A percentile compares a stretch with the other conserved stretches of the same genome.
These are phyloP conservation scores for Tachycineta bicolor DNA, from an alignment of 2,113 vertebrate genomes.

Conservation along the genomic window DNA sequence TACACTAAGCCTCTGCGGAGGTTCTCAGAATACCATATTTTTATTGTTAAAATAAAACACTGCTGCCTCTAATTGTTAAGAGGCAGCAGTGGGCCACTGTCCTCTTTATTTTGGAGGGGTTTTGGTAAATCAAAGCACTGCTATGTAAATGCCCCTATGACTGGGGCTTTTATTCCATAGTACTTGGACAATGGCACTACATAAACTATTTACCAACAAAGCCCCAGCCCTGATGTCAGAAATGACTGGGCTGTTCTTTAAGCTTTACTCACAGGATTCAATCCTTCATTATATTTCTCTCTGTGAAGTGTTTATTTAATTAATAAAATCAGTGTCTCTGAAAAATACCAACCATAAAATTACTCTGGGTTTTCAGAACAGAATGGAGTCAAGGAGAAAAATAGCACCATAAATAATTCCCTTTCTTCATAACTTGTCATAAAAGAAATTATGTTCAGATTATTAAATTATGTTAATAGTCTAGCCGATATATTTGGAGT, in stretches of 20 bases:
- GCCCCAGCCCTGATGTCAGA: not conserved
- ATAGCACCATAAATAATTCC: not conserved
- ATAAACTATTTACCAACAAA: not conserved
- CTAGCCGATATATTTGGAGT: not conserved
- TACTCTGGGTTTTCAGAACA: not conserved
- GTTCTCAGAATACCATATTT: not conserved
- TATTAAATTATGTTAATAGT: not conserved
- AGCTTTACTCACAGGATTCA: not conserved
- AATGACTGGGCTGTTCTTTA: not conserved
- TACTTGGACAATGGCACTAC: not conserved
- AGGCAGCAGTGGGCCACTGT: not conserved
- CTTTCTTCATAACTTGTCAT: not conserved
- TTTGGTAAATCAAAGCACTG: not conserved
- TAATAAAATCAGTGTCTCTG: not conserved
- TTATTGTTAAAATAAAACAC: no score
- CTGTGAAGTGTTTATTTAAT: slow-evolving; percentile 18
- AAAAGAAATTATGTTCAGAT: not conserved
- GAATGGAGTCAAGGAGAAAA: not conserved
- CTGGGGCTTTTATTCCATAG: not conserved
- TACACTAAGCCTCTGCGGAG: not conserved
- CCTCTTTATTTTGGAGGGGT: not conserved
- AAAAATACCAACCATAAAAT: slow-evolving; percentile 6
- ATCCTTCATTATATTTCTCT: not conserved
- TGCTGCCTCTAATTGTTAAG: no score
- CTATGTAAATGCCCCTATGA: not conserved